phyloP scores from a whole-genome alignment of 2,113 vertebrate species.

The Carlito syrichta region DNA sequence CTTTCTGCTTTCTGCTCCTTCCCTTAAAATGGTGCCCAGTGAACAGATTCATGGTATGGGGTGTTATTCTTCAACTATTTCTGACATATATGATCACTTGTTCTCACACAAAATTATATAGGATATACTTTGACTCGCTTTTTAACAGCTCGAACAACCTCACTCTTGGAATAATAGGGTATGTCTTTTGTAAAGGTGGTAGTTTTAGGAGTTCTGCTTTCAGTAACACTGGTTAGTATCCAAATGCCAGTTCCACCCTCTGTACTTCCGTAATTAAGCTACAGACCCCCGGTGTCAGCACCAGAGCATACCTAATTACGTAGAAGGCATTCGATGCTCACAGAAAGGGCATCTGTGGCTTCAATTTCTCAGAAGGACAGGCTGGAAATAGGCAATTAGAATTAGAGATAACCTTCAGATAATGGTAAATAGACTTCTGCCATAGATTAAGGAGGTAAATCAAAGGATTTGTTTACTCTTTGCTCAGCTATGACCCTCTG shows the following conservation, averaged over 20 bases:
- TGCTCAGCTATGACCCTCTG: not conserved
- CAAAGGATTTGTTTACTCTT: not conserved
- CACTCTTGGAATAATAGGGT: not conserved
- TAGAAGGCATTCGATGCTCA: not conserved
- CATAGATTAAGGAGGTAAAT: not conserved
- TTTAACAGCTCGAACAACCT: not conserved
- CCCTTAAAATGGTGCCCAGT: rapidly evolving
- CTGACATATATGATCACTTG: not conserved
- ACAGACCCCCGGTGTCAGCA: not conserved
- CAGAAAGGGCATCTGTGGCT: not conserved
- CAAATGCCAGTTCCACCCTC: not conserved
- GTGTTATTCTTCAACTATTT: not conserved
- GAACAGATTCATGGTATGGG: rapidly evolving
- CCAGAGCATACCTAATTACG: not conserved
- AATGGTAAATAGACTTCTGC: not conserved
- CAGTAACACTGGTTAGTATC: not conserved
- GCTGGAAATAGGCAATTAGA: constrained; percentile 1
- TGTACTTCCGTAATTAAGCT: not conserved
- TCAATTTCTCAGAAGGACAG: not conserved
- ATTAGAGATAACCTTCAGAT: constrained; percentile 29
- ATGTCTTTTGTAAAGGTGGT: not conserved
- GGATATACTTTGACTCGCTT: not conserved
- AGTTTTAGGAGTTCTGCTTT: not conserved
- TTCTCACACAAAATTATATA: not conserved
- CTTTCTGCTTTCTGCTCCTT: too few relatives aligned